Base-by-base conservation (phyloP, 2,797 vertebrate species). In the Propithecus deckenii region DNA sequence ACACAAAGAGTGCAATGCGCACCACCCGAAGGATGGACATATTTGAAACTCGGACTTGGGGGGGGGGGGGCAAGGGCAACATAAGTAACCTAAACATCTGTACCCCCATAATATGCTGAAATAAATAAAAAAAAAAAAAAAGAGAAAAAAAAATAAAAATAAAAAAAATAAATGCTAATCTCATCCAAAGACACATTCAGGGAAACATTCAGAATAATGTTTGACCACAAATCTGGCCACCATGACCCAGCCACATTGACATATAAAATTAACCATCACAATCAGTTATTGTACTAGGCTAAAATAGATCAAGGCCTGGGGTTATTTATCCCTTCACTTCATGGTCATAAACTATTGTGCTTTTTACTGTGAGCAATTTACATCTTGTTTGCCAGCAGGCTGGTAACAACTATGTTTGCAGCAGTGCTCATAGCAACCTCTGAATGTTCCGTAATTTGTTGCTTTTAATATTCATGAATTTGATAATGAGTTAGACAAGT, bases 351-450 rank as follows among this genome's bases (percentile, higher is more conserved):
- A 28, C 41, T 69, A 23, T 52, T 67, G 55, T 52, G 63, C 23
- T 85, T 91, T 91, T 79, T 41, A 59, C 32, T 46, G 84, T 61
- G 48, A 85, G 72, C 32, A 91, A 52, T 94, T 84, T 88, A 50
- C 20, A n/a, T 93, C 50, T 50, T 78, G 17, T 85, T 91, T 76
- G 67, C 72, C 25, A 57, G 28, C 41, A 74, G 63, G 57, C 71
- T 59, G 22, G 35, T 67, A 72, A 87, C 38, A 83, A 67, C 55
- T 8, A 18, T 38, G 28, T 83, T 76, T 57, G 38, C 28, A 57
- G 7, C 20, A 75, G 14, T 15, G 22, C 67, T 74, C 14, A 35
- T 0, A 52, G 32, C 17, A 92, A 86, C 28, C 86, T 81, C 65
- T 55, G 46, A 32, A 83, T 92, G 89, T 75, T 86, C 80, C 65